Conservation (phyloP, 2,113 vertebrate species). For the Octodon degus region DNA sequence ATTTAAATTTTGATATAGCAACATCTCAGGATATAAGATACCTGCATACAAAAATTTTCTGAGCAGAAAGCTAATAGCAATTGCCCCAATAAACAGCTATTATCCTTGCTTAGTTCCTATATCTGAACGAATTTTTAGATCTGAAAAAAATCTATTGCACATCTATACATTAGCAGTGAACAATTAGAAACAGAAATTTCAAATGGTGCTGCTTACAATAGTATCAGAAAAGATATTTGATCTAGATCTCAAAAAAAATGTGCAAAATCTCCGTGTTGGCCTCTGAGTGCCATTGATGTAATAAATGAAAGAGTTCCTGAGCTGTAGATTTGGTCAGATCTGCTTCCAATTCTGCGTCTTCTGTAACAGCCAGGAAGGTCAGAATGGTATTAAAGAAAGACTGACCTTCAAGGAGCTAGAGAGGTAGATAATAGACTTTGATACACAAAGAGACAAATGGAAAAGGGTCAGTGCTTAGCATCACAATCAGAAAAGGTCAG, state of each 20-base stretch:
- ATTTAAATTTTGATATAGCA: not conserved
- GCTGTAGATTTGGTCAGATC: too few relatives aligned
- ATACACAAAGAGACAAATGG: not conserved
- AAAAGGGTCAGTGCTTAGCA: not conserved
- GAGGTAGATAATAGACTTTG: not conserved
- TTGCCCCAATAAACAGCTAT: not conserved
- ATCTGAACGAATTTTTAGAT: not conserved
- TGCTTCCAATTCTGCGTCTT: not conserved
- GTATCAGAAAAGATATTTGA: not conserved
- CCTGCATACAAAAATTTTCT: too few relatives aligned
- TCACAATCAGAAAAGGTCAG: not conserved
- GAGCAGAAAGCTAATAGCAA: not conserved
- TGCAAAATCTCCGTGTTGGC: not conserved
- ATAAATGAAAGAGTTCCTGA: not conserved
- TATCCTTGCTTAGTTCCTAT: not conserved
- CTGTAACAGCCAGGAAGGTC: not conserved
- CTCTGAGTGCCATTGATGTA: not conserved
- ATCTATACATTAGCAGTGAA: not conserved
- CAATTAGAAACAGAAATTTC: not conserved
- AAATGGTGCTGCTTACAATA: not conserved
- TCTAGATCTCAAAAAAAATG: not conserved
- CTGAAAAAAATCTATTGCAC: not conserved
- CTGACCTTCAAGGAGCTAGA: not conserved
- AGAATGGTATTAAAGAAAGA: not conserved
- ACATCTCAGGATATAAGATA: not conserved